Conservation (phyloP, 2,113 vertebrate genomes). For the Rhadina sibilatrix region DNA sequence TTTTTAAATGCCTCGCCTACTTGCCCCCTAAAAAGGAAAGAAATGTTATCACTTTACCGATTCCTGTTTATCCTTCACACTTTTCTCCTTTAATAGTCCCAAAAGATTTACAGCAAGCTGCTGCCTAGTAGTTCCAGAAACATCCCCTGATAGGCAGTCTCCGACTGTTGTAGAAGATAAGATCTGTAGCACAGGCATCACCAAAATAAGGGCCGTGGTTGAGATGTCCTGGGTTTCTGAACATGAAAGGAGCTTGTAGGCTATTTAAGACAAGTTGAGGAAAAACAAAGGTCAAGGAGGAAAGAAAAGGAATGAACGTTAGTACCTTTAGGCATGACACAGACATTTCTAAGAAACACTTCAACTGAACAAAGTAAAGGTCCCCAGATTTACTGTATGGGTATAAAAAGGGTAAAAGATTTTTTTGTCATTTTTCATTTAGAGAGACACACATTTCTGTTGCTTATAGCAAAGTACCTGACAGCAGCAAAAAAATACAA, state of each 20-base stretch:
- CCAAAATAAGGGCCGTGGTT: slow-evolving; percentile 71
- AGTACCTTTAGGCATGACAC: not conserved
- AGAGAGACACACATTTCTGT: not conserved
- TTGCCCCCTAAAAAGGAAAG: not conserved
- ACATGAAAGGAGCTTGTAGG: slow-evolving; percentile 75
- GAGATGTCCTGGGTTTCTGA: slow-evolving; percentile 58
- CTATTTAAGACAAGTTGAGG: slow-evolving; percentile 62
- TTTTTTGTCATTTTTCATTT: not conserved
- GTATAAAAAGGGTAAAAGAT: not conserved
- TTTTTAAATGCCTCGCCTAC: not conserved
- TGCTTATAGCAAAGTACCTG: not conserved
- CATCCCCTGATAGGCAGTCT: slow-evolving; percentile 73
- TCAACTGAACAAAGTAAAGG: not conserved
- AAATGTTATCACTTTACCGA: slow-evolving; percentile 39
- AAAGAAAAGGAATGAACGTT: not conserved
- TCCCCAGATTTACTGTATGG: not conserved
- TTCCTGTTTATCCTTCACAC: not conserved
- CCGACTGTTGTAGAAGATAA: slow-evolving; percentile 79
- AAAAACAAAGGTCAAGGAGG: not conserved
- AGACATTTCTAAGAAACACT: not conserved
- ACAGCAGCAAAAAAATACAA: not conserved
- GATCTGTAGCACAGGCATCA: slow-evolving; percentile 90
- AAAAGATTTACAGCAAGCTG: slow-evolving; percentile 79
- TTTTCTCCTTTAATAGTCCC: slow-evolving; percentile 60
- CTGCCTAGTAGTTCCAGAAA: slow-evolving; percentile 72